Evolutionary conservation across 2,113 vertebrate genomes (phyloP).

Genomic region (Salvelinus namaycush): DNA sequence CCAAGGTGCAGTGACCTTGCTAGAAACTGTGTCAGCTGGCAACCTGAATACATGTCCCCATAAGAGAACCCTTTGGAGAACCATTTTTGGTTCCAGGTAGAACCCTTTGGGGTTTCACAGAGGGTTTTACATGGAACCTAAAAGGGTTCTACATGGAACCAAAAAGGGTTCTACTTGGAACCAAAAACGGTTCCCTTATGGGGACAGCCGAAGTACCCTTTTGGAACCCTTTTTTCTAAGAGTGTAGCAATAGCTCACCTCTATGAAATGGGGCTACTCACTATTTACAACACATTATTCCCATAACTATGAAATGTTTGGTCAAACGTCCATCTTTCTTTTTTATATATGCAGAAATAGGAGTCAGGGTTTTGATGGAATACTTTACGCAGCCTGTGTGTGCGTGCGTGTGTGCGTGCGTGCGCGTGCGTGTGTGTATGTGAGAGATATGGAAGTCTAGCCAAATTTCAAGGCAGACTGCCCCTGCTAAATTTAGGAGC

Average conservation of each 20-base stretch:
- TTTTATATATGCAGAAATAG: constrained; percentile 58
- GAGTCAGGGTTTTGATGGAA: constrained; percentile 62
- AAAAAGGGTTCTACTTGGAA: too few species aligned
- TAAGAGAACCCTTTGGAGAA: too few species aligned
- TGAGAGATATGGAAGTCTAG: constrained; percentile 63
- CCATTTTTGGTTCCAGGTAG: too few species aligned
- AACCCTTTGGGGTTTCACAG: too few species aligned
- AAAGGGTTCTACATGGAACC: too few species aligned
- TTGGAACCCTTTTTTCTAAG: too few species aligned
- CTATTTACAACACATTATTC: constrained; percentile 47
- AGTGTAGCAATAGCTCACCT: neutral
- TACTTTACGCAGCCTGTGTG: constrained; percentile 45
- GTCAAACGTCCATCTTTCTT: constrained; percentile 66
- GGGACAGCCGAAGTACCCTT: too few species aligned
- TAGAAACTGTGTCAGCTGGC: neutral
- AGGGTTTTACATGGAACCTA: too few species aligned
- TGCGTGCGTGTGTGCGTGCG: neutral
- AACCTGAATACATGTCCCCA: constrained; percentile 8
- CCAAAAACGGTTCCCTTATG: too few species aligned
- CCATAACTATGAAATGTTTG: constrained; percentile 56
- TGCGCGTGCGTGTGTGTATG: too few species aligned
- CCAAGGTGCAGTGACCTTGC: constrained; percentile 10
- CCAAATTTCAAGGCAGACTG: constrained; percentile 78
- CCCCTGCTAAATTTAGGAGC: constrained; percentile 70
- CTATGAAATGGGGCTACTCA: too few species aligned